Conservation (phyloP, 2,888 invertebrate species). For the Tiliacea aurago region DNA sequence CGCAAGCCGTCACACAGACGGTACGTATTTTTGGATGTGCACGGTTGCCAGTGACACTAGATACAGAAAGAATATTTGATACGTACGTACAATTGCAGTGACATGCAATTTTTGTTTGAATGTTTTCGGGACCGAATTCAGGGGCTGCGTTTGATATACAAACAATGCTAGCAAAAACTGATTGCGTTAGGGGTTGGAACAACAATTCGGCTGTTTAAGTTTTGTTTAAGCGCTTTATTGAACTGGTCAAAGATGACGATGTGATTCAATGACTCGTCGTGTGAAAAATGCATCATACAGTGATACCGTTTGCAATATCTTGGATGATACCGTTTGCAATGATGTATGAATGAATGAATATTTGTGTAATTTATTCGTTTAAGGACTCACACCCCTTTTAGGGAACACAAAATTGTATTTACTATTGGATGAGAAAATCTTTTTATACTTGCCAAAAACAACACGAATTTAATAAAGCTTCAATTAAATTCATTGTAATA, state of each 20-base stretch:
- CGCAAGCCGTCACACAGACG: slow-evolving; percentile 68
- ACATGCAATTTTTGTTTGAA: slow-evolving; percentile 37
- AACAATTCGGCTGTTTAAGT: background rate
- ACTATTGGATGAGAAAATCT: too few species aligned
- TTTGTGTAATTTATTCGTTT: background rate
- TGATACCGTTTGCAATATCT: background rate
- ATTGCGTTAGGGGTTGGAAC: slow-evolving; percentile 6
- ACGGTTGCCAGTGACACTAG: slow-evolving; percentile 70
- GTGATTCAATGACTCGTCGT: background rate
- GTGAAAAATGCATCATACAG: background rate
- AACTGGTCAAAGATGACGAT: background rate
- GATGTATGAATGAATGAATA: too few species aligned
- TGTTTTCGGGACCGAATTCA: slow-evolving; percentile 8
- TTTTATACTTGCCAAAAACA: background rate
- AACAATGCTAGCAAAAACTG: slow-evolving; percentile 23
- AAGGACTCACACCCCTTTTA: too few species aligned
- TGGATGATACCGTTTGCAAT: too few species aligned
- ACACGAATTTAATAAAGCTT: background rate
- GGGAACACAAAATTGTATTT: too few species aligned
- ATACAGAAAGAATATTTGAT: slow-evolving; percentile 60
- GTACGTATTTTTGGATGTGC: slow-evolving; percentile 77
- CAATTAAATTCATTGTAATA: background rate
- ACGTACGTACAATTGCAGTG: slow-evolving; percentile 47
- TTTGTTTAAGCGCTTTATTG: background rate
- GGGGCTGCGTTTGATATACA: slow-evolving; percentile 17